Base-by-base conservation (phyloP, 2,797 vertebrate genomes). In the Acropternis orthonyx region DNA sequence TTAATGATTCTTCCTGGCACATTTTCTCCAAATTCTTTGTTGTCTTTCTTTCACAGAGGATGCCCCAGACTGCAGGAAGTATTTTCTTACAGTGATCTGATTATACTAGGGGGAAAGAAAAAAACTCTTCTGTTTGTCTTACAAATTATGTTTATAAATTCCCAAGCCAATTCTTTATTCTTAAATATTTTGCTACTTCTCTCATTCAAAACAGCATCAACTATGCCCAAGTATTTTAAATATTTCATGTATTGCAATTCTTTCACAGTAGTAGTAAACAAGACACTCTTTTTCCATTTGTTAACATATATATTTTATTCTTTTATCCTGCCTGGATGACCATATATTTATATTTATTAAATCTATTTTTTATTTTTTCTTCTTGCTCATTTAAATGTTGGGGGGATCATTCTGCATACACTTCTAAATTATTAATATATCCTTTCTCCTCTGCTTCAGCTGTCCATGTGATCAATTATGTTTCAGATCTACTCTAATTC, bases 391-490 rank as follows among this genome's bases (percentile, higher is more conserved):
- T 21, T 36, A 58, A 58, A 30, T 51, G 41, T 58, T 76, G 36
- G 21, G 32, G 24, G 48, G 10, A 75, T 69, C 19, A 88, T 49
- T 93, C 48, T 85, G n/a, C 13, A 74, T 91, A 88, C 14, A 81
- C 36, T 41, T 63, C n/a, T 94, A 43, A 83, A 95, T 92, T 85
- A 89, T 88, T 91, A 85, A 91, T 43, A 59, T 24, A 76, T 34
- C 34, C 32, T 88, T 67, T 75, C 32, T 91, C 43, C 61, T 81
- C 54, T 85, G 41, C 72, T 77, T 88, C 37, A 89, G 39, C 51
- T 90, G 76, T 39, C 54, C 69, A 16, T 69, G 23, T 81, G 58
- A 92, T 84, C 76, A 69, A 16, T 84, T 92, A 71, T 41, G 14
- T 58, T 88, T 78, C 73, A 86, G 54, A 12, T 81, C 28, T 76